Conservation (phyloP, 2,888 invertebrate genomes). For the Dasypogon diadema region DNA sequence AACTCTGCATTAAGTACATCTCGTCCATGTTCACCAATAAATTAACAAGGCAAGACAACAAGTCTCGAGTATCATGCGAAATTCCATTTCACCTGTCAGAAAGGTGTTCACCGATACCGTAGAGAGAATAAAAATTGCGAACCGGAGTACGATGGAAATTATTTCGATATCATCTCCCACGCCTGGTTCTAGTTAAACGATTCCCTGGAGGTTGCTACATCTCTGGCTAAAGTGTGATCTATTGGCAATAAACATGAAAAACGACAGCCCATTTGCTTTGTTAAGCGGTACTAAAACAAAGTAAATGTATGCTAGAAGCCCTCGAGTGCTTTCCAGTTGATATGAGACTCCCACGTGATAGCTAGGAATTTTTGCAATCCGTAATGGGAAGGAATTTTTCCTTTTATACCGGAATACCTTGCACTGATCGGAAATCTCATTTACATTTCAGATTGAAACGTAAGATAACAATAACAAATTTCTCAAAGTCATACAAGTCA, state of each 20-base stretch:
- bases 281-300: conserved; percentile 56
- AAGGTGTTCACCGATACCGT: conserved; percentile 15
- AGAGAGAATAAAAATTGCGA: conserved; percentile 38
- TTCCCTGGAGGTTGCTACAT: conserved; percentile 54
- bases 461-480: conserved; percentile 13
- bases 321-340: conserved; percentile 54
- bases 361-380: conserved; percentile 23
- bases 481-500: background rate
- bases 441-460: conserved; percentile 38
- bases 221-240: conserved; percentile 56
- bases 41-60: conserved; percentile 36
- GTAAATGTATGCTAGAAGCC: conserved; percentile 55
- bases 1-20: background rate
- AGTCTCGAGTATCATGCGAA: conserved; percentile 34
- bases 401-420: background rate
- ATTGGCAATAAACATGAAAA: conserved; percentile 57
- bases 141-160: conserved; percentile 30
- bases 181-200: conserved; percentile 45
- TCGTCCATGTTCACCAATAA: conserved; percentile 21
- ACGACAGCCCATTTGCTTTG: conserved; percentile 56
- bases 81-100: conserved; percentile 50
- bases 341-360: conserved; percentile 45
- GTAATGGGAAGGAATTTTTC: conserved; percentile 42
- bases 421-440: conserved; percentile 37
- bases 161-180: conserved; percentile 44